Percentiles rank a stretch among this genome's conserved stretches.
Evolutionary conservation across 2,113 vertebrate genomes (phyloP).

Genomic region (Marcusenius ussheri): DNA sequence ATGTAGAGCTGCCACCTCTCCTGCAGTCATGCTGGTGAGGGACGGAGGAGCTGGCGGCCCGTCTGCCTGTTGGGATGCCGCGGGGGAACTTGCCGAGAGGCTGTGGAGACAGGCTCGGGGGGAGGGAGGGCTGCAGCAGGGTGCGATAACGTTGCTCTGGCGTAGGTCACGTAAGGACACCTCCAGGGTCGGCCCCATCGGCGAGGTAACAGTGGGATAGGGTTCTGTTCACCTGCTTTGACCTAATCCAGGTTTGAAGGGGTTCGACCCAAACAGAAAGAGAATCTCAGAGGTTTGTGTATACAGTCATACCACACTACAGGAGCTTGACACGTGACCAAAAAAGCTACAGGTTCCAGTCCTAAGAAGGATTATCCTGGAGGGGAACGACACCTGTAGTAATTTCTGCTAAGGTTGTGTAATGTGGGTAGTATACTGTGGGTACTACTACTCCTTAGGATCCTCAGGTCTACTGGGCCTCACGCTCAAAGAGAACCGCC

Average conservation of each 20-base stretch:
- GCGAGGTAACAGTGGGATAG: background rate
- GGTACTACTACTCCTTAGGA: conserved; percentile 10
- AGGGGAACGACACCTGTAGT: background rate
- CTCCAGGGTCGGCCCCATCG: background rate
- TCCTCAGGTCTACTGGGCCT: conserved; percentile 10
- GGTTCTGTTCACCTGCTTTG: background rate
- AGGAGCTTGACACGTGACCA: background rate
- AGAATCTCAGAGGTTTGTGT: background rate
- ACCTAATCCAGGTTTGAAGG: background rate
- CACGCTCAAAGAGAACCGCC: conserved; percentile 1
- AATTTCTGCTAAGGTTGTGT: conserved; percentile 22
- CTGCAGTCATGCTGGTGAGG: background rate
- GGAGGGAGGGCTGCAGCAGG: background rate
- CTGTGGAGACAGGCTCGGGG: background rate
- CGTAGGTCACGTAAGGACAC: background rate
- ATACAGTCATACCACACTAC: background rate
- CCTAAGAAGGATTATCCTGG: background rate
- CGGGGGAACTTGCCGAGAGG: background rate
- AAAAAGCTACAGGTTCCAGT: background rate
- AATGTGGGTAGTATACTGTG: background rate
- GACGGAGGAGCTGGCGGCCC: background rate
- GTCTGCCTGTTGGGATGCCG: background rate
- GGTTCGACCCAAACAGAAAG: background rate
- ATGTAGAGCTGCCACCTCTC: background rate
- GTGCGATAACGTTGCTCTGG: background rate